These are phyloP conservation scores for Hypsibius dujardini DNA, from an alignment of 1,140 invertebrate species.

Conservation along the genomic window DNA sequence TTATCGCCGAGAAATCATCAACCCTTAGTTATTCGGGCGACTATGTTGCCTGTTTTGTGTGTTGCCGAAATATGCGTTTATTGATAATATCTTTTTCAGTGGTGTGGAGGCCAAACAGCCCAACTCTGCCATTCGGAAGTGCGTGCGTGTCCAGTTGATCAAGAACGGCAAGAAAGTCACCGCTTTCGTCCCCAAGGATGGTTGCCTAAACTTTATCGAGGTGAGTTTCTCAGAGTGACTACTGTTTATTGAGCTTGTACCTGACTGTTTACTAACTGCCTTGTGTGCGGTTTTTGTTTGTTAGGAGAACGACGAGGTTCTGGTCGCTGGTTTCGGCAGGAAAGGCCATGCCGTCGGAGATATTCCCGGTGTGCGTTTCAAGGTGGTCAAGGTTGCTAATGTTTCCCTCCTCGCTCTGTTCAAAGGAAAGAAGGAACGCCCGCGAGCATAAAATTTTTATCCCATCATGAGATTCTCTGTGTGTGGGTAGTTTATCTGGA, in stretches of 20 bases:
- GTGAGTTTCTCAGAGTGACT: constrained; percentile 27
- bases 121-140: constrained; percentile 98
- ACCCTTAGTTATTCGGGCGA: neutral
- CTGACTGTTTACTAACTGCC: no score
- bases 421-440: constrained; percentile 98
- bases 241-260: no score
- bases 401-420: constrained; percentile 93
- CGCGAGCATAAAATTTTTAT: constrained; percentile 64
- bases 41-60: neutral
- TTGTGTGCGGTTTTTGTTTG: constrained; percentile 18
- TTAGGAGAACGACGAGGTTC: constrained; percentile 93
- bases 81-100: constrained; percentile 41
- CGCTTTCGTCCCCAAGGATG: constrained; percentile 95
- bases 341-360: constrained; percentile 99
- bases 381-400: constrained; percentile 98
- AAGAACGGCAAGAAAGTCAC: constrained; percentile 99
- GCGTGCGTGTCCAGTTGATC: constrained; percentile 96
- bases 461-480: neutral
- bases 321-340: constrained; percentile 96
- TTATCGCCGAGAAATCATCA: no score
- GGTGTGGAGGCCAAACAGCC: constrained; percentile 99
- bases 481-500: neutral
- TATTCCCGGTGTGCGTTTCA: constrained; percentile 79
- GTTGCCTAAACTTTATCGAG: constrained; percentile 98
- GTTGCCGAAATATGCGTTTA: constrained; percentile 20